Percentiles rank a stretch among this genome's conserved stretches.
Evolutionary conservation across 2,888 invertebrate genomes (phyloP).

Genomic region (Amphipyra tragopoginis): DNA sequence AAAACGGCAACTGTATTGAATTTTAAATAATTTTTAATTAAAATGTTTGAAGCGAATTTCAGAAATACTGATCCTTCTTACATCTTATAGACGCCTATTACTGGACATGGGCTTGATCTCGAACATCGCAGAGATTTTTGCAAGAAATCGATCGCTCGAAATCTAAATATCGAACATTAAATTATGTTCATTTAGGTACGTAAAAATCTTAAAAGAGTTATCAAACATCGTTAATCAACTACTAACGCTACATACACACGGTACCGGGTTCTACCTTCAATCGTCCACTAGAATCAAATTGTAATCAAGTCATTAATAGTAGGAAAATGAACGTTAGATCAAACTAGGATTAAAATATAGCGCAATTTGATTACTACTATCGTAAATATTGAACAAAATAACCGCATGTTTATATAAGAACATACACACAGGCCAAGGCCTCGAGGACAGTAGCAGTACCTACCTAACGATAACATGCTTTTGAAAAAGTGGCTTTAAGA

Average conservation of each 20-base stretch:
- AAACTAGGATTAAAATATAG: conserved; percentile 62
- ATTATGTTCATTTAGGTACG: conserved; percentile 4
- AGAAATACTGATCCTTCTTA: neutral
- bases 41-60: neutral
- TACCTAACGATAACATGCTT: conserved; percentile 15
- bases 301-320: conserved; percentile 68
- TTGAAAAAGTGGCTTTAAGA: conserved; percentile 29
- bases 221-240: conserved; percentile 69
- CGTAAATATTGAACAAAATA: conserved; percentile 63
- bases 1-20: conserved; percentile 13
- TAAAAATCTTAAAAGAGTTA: conserved; percentile 54
- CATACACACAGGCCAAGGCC: conserved; percentile 24
- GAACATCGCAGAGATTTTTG: neutral
- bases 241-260: conserved; percentile 80
- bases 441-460: conserved; percentile 10
- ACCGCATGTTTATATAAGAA: conserved; percentile 73
- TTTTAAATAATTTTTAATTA: neutral
- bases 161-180: neutral
- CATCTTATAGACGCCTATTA: conserved; percentile 6
- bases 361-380: conserved; percentile 41
- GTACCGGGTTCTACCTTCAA: conserved; percentile 76
- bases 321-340: conserved; percentile 59
- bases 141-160: neutral
- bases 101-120: conserved; percentile 7
- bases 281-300: conserved; percentile 69